Conservation (phyloP, 2,888 invertebrate species). For the Conomelus anceps region DNA sequence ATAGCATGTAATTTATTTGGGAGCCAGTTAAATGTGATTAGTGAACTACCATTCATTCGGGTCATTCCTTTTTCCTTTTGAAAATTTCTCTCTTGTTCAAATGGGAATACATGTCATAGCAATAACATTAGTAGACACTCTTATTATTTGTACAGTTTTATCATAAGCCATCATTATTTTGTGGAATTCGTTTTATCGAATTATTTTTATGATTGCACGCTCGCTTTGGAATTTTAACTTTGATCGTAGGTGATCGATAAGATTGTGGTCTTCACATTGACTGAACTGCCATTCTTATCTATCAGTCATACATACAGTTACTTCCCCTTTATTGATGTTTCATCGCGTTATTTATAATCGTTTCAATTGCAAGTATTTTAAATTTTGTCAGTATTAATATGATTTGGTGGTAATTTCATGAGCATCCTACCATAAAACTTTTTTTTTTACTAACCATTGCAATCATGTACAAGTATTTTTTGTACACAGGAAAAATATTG, state of each 20-base stretch:
- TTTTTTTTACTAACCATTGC: background rate
- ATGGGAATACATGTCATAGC: background rate
- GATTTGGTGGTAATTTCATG: background rate
- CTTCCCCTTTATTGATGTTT: too few relatives aligned
- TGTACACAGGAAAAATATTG: background rate
- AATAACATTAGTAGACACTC: background rate
- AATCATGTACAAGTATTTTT: background rate
- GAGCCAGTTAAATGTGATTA: background rate
- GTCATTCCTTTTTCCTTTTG: background rate
- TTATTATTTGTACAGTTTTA: background rate
- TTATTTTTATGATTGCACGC: background rate
- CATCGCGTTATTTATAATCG: background rate
- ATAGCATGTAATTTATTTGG: background rate
- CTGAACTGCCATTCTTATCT: background rate
- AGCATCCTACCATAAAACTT: background rate
- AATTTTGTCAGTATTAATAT: background rate
- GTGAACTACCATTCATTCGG: background rate
- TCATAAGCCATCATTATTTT: background rate
- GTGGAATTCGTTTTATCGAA: background rate
- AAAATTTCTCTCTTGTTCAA: background rate
- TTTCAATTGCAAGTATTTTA: background rate
- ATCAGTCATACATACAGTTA: background rate
- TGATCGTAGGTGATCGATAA: background rate
- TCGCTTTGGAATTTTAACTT: background rate
- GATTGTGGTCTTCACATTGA: background rate